A percentile compares a stretch with the other conserved stretches of the same genome.
These are phyloP conservation scores for Leistus spinibarbis DNA, from an alignment of 2,888 invertebrate genomes.

Conservation along the genomic window DNA sequence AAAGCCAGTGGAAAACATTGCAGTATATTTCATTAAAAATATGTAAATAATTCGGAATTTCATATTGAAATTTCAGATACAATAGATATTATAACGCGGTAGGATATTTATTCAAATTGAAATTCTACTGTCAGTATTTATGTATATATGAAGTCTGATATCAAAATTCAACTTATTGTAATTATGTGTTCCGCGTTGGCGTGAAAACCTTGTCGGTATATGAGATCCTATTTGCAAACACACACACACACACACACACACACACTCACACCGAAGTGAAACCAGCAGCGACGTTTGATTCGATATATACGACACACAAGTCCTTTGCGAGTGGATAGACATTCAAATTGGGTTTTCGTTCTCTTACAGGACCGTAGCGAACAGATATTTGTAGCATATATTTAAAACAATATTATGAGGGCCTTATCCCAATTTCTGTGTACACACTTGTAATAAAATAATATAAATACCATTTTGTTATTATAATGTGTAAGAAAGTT, in stretches of 20 bases:
- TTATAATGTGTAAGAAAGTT: no score
- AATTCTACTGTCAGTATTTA: slow-evolving; percentile 20
- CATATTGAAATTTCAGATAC: no score
- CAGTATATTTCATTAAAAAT: background rate
- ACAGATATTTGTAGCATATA: background rate
- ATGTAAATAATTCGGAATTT: no score
- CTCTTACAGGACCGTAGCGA: background rate
- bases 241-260: background rate
- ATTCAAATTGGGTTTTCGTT: slow-evolving; percentile 29
- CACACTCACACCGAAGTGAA: background rate
- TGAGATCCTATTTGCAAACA: background rate
- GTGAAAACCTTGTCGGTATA: background rate
- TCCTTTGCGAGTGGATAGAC: slow-evolving; percentile 28
- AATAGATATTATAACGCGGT: no score
- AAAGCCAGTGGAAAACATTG: no score
- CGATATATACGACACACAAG: slow-evolving; percentile 5
- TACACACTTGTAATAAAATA: no score
- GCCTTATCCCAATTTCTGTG: no score
- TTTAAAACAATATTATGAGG: background rate
- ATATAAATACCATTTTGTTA: no score
- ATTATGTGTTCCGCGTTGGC: slow-evolving; percentile 12
- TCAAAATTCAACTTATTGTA: slow-evolving; percentile 26
- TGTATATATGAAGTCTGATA: background rate
- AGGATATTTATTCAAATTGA: slow-evolving; percentile 22
- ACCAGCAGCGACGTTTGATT: background rate